Evolutionary conservation across 2,113 vertebrate species (phyloP).

Genomic region (Sinocyclocheilus anshuiensis): DNA sequence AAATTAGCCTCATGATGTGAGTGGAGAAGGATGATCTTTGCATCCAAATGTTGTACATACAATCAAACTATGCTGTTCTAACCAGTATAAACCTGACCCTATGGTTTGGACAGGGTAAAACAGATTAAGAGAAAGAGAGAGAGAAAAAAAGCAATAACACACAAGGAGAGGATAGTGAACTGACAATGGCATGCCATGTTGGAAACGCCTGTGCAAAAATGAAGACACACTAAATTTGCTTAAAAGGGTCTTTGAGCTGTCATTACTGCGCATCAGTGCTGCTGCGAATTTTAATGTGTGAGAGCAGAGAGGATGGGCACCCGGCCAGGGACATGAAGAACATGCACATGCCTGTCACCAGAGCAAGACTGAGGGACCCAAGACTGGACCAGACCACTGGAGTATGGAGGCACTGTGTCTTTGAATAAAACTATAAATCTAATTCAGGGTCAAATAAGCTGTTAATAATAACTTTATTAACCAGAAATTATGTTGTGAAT

Average conservation of each 20-base stretch:
- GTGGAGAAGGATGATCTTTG: constrained; percentile 46
- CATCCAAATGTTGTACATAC: background rate
- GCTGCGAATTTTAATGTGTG: constrained; percentile 59
- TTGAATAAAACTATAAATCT: background rate
- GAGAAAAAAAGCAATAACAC: background rate
- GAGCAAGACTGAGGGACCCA: background rate
- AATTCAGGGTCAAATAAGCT: background rate
- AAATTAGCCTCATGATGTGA: too few relatives aligned
- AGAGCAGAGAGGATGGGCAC: constrained; percentile 63
- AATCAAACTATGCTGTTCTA: background rate
- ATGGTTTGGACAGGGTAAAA: background rate
- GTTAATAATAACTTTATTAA: background rate
- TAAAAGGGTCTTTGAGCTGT: constrained; percentile 78
- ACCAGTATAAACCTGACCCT: background rate
- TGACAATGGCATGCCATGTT: constrained; percentile 61
- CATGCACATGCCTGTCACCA: constrained; percentile 29
- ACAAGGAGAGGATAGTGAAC: constrained; percentile 19
- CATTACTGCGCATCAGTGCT: constrained; percentile 59
- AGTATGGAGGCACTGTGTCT: constrained; percentile 1
- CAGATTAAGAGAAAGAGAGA: background rate
- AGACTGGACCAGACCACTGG: background rate
- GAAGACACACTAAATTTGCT: constrained; percentile 63
- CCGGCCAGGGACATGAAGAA: constrained; percentile 37
- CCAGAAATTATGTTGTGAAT: background rate
- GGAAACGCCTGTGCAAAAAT: constrained; percentile 64